phyloP scores from a whole-genome alignment of 2,888 invertebrate genomes.

The Clanis bilineata region DNA sequence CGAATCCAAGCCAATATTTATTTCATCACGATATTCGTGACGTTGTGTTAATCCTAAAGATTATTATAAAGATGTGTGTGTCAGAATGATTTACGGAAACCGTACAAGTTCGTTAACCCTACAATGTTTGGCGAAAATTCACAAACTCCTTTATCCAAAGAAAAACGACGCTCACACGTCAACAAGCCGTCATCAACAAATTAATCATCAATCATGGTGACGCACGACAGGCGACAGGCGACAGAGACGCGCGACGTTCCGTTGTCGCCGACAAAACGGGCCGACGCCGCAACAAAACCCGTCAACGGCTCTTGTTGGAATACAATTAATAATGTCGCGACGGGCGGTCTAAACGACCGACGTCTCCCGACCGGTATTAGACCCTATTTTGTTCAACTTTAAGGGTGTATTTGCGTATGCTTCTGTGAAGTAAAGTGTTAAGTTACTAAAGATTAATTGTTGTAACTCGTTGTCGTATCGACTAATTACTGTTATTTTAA shows the following conservation, averaged over 20 bases:
- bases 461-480: constrained; percentile 37
- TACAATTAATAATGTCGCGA: constrained; percentile 45
- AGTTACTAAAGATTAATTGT: constrained; percentile 43
- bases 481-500: constrained; percentile 38
- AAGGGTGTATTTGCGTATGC: constrained; percentile 24
- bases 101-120: neutral
- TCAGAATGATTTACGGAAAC: neutral
- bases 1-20: too few species aligned
- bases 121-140: neutral
- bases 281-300: constrained; percentile 45
- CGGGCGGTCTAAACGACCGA: constrained; percentile 30
- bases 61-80: neutral
- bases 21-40: neutral
- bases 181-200: constrained; percentile 18
- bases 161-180: constrained; percentile 8
- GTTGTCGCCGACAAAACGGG: constrained; percentile 42
- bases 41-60: neutral
- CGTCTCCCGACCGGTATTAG: constrained; percentile 25
- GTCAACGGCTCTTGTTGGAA: constrained; percentile 42
- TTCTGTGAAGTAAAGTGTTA: constrained; percentile 13
- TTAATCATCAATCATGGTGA: constrained; percentile 28
- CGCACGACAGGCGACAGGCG: constrained; percentile 19
- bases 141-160: constrained; percentile 2
- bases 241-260: constrained; percentile 31
- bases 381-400: constrained; percentile 20